Evolutionary conservation across 1,140 invertebrate genomes (phyloP).

Genomic region (Globodera ellingtonae): DNA sequence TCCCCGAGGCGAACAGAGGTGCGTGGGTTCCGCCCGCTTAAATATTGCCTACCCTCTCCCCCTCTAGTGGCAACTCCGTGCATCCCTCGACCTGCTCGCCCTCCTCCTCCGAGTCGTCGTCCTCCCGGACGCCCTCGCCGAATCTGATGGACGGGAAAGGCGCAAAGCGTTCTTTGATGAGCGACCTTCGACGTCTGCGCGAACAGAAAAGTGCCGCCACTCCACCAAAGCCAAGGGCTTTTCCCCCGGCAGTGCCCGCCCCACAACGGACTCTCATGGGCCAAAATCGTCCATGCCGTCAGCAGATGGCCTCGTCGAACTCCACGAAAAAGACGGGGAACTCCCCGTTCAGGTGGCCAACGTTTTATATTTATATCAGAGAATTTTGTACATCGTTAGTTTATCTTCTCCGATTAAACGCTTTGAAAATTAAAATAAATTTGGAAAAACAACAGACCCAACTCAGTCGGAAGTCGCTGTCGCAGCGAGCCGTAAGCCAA

Average conservation of each 20-base stretch:
- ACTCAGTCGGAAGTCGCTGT: conserved; percentile 26
- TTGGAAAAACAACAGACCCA: conserved; percentile 1
- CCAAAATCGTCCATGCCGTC: conserved; percentile 13
- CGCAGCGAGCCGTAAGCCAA: conserved; percentile 55
- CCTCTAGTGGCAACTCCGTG: neutral
- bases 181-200: conserved; percentile 35
- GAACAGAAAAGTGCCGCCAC: conserved; percentile 16
- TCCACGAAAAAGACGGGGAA: neutral
- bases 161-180: conserved; percentile 35
- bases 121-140: conserved; percentile 4
- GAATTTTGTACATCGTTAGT: no score
- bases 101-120: conserved; percentile 23
- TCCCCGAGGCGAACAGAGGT: neutral
- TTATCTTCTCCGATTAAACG: no score
- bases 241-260: neutral
- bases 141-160: neutral
- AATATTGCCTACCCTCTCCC: neutral
- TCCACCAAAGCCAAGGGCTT: conserved; percentile 2
- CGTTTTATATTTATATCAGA: neutral
- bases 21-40: neutral
- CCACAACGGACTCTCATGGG: neutral
- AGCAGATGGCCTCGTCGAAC: conserved; percentile 10
- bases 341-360: neutral
- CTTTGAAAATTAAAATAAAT: neutral
- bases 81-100: conserved; percentile 18